Percentiles rank a stretch among this genome's conserved stretches.
Conservation (phyloP, 2,797 vertebrate genomes). For the Diglossa cyanea region DNA sequence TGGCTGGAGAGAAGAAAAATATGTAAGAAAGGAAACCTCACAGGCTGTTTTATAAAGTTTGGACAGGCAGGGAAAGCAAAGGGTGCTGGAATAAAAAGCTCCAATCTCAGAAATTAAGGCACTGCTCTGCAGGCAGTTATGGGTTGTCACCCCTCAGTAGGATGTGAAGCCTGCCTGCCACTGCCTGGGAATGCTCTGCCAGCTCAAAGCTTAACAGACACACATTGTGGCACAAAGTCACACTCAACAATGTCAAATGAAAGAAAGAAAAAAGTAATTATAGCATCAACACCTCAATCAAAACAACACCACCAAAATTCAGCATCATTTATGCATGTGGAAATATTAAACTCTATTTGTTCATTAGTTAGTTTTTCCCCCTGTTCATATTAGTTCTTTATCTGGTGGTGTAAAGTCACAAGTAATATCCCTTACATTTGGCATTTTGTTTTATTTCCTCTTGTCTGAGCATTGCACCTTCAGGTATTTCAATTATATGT, state of each 20-base stretch:
- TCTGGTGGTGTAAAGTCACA: not conserved
- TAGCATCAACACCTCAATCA: not conserved
- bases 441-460: slow-evolving; percentile 21
- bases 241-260: not conserved
- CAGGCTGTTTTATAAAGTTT: not conserved
- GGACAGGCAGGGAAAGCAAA: not conserved
- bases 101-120: not conserved
- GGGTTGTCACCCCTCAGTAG: fast-evolving
- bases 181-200: not conserved
- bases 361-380: not conserved
- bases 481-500: slow-evolving; percentile 23
- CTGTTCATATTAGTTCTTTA: not conserved
- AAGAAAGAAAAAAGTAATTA: not conserved
- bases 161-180: not conserved
- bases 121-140: not conserved
- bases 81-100: not conserved
- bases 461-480: not conserved
- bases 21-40: not conserved
- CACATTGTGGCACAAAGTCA: not conserved
- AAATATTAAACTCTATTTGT: not conserved
- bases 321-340: not conserved
- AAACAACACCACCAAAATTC: not conserved
- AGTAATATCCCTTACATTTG: not conserved
- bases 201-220: not conserved
- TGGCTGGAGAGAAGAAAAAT: not conserved